Evolutionary conservation across 2,888 invertebrate species (phyloP).

Genomic region (Pedicia rivosa): DNA sequence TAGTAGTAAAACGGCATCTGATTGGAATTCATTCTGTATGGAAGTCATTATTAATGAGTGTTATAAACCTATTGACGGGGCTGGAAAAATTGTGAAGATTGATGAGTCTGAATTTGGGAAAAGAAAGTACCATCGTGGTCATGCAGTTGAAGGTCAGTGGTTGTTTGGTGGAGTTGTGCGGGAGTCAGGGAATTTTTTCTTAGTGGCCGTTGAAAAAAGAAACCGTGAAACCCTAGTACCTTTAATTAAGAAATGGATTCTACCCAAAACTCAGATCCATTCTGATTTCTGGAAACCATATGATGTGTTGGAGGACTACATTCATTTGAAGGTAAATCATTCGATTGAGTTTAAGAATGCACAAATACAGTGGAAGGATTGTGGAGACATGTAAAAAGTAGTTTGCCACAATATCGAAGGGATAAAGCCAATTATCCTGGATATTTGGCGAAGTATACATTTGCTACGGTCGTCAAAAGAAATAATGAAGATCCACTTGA

Average conservation of each 20-base stretch:
- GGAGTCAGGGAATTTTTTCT: neutral
- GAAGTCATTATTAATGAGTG: too few species aligned
- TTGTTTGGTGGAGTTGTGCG: conserved; percentile 3
- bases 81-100: conserved; percentile 12
- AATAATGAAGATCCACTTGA: too few species aligned
- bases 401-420: too few species aligned
- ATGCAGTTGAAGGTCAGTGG: conserved; percentile 11
- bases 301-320: neutral
- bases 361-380: neutral
- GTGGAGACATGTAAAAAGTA: neutral
- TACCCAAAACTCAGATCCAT: neutral
- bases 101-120: conserved; percentile 12
- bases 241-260: neutral
- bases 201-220: neutral
- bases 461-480: too few species aligned
- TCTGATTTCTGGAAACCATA: conserved; percentile 1
- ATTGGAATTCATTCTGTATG: too few species aligned
- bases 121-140: conserved; percentile 9
- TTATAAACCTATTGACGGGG: conserved; percentile 14
- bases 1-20: too few species aligned
- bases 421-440: too few species aligned
- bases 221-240: neutral
- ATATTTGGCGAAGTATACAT: too few species aligned
- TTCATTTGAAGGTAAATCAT: neutral
- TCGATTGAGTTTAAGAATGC: neutral